Conservation (phyloP, 2,797 vertebrate species). For the Rhynchotus rufescens region DNA sequence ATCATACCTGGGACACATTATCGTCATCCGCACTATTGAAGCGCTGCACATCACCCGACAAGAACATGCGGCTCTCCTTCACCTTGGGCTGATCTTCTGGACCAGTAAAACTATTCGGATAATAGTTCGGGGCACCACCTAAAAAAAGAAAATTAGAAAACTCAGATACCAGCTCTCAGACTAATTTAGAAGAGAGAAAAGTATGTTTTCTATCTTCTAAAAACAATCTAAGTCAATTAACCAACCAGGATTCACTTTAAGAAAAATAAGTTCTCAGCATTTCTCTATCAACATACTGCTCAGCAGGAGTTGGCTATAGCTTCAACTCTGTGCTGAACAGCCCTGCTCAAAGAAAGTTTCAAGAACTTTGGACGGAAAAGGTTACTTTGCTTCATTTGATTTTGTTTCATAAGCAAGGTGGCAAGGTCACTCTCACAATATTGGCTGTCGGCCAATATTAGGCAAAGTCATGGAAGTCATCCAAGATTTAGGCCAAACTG, state of each 20-base stretch:
- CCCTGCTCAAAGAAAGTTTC: background rate
- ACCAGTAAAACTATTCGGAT: conserved; percentile 94
- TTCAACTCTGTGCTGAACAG: background rate
- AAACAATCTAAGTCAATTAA: background rate
- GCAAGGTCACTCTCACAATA: background rate
- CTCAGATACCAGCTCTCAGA: background rate
- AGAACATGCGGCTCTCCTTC: conserved; percentile 74
- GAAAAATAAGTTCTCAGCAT: background rate
- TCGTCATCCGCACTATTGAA: conserved; percentile 90
- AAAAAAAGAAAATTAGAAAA: background rate
- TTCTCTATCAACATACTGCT: background rate
- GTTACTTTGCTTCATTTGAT: background rate
- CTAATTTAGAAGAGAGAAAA: background rate
- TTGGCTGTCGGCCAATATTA: background rate
- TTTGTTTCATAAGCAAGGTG: background rate
- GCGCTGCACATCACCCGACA: conserved; percentile 85
- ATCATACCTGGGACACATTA: conserved; percentile 90
- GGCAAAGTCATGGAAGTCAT: background rate
- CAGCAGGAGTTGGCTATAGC: background rate
- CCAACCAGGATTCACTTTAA: background rate
- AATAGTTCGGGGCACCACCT: conserved; percentile 97
- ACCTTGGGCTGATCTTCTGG: conserved; percentile 80
- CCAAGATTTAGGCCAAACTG: background rate
- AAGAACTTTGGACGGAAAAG: background rate
- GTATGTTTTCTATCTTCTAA: background rate